Conservation (phyloP, 2,888 invertebrate species). For the Tachina lurida region DNA sequence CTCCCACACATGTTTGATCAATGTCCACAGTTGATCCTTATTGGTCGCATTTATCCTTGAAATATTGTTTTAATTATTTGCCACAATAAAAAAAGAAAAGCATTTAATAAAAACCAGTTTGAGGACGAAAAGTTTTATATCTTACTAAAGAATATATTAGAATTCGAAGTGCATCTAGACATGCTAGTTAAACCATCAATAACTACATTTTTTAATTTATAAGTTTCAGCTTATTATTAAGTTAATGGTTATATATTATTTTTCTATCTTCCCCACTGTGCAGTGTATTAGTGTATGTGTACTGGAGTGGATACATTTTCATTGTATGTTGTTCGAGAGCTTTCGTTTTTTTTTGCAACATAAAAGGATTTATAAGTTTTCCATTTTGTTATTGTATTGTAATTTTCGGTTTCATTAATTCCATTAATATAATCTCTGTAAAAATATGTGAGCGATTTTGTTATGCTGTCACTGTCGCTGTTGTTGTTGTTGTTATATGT, state of each 20-base stretch:
- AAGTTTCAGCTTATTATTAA: too few relatives aligned
- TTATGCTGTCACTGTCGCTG: constrained; percentile 9
- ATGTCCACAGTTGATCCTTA: too few relatives aligned
- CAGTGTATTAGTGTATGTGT: not conserved
- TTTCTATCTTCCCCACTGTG: not conserved
- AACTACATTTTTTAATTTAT: too few relatives aligned
- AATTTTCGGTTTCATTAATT: constrained; percentile 73
- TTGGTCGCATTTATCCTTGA: too few relatives aligned
- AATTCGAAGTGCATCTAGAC: too few relatives aligned
- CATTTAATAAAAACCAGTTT: too few relatives aligned
- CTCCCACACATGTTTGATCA: too few relatives aligned
- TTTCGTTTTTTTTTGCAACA: constrained; percentile 22
- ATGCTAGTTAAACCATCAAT: too few relatives aligned
- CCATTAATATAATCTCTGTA: constrained; percentile 61
- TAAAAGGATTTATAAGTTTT: constrained; percentile 49
- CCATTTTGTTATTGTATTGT: constrained; percentile 42
- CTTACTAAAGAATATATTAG: too few relatives aligned
- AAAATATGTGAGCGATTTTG: not conserved
- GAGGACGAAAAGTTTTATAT: too few relatives aligned
- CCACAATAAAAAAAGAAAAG: too few relatives aligned
- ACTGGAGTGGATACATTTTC: not conserved
- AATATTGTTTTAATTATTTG: too few relatives aligned
- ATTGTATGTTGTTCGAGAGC: not conserved
- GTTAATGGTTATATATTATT: not conserved
- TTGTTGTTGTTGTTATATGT: constrained; percentile 17